These are phyloP conservation scores for Amphimallon solstitiale DNA, from an alignment of 2,888 invertebrate species.

Conservation along the genomic window DNA sequence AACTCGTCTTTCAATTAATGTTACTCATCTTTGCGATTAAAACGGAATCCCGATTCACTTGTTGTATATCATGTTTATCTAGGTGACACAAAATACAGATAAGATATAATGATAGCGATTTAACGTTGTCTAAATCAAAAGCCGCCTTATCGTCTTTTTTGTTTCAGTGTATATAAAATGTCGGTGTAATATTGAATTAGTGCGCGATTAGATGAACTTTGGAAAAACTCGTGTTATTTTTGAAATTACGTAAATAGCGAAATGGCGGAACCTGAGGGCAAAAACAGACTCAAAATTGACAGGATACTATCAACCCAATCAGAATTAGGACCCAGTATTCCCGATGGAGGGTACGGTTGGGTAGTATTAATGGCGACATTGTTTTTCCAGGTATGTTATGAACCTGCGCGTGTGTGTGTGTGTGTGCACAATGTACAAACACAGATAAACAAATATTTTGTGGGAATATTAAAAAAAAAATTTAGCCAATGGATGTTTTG, in stretches of 20 bases:
- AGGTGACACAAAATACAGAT: background rate
- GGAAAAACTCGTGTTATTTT: background rate
- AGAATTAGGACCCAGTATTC: constrained; percentile 73
- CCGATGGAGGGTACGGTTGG: constrained; percentile 77
- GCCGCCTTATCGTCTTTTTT: background rate
- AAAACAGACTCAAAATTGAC: constrained; percentile 62
- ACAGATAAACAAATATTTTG: background rate
- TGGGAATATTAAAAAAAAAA: too few species aligned
- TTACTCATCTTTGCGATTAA: background rate
- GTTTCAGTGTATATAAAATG: constrained; percentile 3
- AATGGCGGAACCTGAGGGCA: constrained; percentile 19
- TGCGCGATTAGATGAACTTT: background rate
- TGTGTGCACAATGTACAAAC: background rate
- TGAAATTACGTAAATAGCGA: background rate
- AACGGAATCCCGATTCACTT: background rate
- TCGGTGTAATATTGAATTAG: background rate
- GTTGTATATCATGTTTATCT: constrained; percentile 1
- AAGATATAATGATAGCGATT: too few species aligned
- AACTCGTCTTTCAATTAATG: too few species aligned
- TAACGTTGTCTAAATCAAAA: background rate
- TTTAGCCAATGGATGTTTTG: too few species aligned
- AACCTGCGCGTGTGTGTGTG: too few species aligned
- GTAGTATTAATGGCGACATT: constrained; percentile 69
- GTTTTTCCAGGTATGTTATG: constrained; percentile 67
- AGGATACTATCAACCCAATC: constrained; percentile 72